phyloP scores from a whole-genome alignment of 2,888 invertebrate genomes.

The Agapetus fuscipes region DNA sequence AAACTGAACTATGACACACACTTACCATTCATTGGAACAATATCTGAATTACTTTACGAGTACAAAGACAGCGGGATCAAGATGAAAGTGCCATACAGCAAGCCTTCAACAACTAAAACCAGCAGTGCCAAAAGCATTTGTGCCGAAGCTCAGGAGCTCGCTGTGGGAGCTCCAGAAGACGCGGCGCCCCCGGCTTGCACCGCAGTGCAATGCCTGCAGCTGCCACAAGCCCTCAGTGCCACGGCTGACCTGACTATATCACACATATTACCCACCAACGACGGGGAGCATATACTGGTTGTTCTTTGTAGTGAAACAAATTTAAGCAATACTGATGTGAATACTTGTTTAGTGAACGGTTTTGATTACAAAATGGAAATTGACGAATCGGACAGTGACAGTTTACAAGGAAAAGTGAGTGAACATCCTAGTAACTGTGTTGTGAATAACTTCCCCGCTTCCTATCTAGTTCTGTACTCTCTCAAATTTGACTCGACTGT shows the following conservation, averaged over 20 bases:
- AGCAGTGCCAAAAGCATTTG: slow-evolving; percentile 30
- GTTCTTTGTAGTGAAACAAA: slow-evolving; percentile 38
- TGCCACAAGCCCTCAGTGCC: slow-evolving; percentile 42
- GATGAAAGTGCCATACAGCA: slow-evolving; percentile 21
- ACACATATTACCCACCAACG: slow-evolving; percentile 58
- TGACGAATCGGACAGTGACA: slow-evolving; percentile 26
- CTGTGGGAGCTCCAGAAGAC: slow-evolving; percentile 36
- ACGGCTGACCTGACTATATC: slow-evolving; percentile 45
- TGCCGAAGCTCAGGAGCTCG: slow-evolving; percentile 44
- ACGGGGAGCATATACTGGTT: slow-evolving; percentile 58
- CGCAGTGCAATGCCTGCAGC: slow-evolving; percentile 48
- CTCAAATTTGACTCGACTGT: slow-evolving; percentile 18
- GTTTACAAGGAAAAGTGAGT: not conserved
- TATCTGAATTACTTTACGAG: slow-evolving; percentile 18
- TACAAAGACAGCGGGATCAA: slow-evolving; percentile 20
- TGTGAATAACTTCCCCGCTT: slow-evolving; percentile 9
- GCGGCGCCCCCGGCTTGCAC: slow-evolving; percentile 34
- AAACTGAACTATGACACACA: slow-evolving; percentile 9
- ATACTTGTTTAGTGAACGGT: slow-evolving; percentile 9
- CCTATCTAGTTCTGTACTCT: slow-evolving; percentile 26
- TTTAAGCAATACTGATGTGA: not conserved
- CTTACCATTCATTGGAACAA: slow-evolving; percentile 9
- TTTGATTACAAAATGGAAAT: slow-evolving; percentile 36
- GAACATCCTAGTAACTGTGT: too few relatives aligned
- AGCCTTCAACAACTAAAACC: slow-evolving; percentile 15